Conservation (phyloP, 2,888 invertebrate species). For the Lithosia quadra region DNA sequence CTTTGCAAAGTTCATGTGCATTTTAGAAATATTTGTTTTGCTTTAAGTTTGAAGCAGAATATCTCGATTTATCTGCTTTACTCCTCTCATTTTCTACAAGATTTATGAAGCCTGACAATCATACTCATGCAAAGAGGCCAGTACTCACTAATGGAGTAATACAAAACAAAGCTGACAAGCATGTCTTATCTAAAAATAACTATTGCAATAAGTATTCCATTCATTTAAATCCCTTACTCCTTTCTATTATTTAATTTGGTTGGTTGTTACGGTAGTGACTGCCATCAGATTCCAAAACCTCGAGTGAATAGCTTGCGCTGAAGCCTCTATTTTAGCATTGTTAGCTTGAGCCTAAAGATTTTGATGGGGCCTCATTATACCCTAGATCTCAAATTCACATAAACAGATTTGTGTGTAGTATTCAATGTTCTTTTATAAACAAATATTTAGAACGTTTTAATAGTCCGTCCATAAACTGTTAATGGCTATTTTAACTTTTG, state of each 20-base stretch:
- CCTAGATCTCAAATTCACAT: neutral
- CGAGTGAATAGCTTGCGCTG: no score
- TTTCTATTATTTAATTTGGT: no score
- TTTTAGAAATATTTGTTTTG: constrained; percentile 4
- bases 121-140: no score
- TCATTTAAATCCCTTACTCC: no score
- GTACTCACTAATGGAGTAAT: no score
- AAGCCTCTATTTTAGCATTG: neutral
- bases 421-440: constrained; percentile 28
- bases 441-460: constrained; percentile 45
- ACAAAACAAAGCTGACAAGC: no score
- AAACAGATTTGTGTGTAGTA: neutral
- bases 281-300: no score
- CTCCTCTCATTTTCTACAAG: neutral
- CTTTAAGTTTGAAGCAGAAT: neutral
- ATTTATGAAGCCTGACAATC: neutral
- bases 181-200: no score
- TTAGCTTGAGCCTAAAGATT: neutral
- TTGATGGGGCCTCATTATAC: neutral
- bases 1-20: constrained; percentile 4
- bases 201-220: no score
- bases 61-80: neutral
- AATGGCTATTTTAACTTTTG: constrained; percentile 19
- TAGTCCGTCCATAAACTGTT: constrained; percentile 20
- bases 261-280: no score